A percentile compares a stretch with the other conserved stretches of the same genome.
These are phyloP conservation scores for Mythimna lalbum DNA, from an alignment of 2,888 invertebrate genomes.

Conservation along the genomic window DNA sequence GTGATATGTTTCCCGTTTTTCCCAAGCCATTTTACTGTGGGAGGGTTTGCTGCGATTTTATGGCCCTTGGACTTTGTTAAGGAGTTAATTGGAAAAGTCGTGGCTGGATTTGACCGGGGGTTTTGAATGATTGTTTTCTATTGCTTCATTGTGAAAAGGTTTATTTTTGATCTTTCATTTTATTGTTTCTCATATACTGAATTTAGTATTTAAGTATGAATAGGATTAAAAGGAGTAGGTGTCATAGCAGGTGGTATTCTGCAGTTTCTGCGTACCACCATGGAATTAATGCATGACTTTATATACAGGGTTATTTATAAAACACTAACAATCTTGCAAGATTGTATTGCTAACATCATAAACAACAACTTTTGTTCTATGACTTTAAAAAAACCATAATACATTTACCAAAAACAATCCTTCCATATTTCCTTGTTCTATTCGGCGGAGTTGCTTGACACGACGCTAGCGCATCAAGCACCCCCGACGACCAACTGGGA, in stretches of 20 bases:
- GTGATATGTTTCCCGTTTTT: slow-evolving; percentile 72
- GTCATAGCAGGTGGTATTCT: not conserved
- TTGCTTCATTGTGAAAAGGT: not conserved
- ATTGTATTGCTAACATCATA: too few species aligned
- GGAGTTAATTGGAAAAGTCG: slow-evolving; percentile 43
- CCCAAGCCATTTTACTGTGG: slow-evolving; percentile 64
- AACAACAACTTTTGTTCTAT: too few species aligned
- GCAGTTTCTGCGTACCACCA: not conserved
- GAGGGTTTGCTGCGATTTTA: slow-evolving; percentile 38
- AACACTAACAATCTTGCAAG: too few species aligned
- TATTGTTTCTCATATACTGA: not conserved
- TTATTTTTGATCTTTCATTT: slow-evolving; percentile 2
- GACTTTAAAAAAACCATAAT: too few species aligned
- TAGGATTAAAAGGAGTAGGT: not conserved
- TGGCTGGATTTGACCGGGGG: slow-evolving; percentile 17
- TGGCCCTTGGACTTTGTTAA: slow-evolving; percentile 24
- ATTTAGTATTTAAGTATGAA: too few species aligned
- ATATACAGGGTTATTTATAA: too few species aligned
- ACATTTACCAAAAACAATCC: too few species aligned
- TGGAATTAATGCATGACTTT: not conserved
- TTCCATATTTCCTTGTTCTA: too few species aligned
- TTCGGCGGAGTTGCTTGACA: too few species aligned
- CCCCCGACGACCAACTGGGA: too few species aligned
- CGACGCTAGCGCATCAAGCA: too few species aligned
- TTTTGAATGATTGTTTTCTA: slow-evolving; percentile 21